Evolutionary conservation across 2,797 vertebrate genomes (phyloP).

Genomic region (Mormyrops boulengeri): DNA sequence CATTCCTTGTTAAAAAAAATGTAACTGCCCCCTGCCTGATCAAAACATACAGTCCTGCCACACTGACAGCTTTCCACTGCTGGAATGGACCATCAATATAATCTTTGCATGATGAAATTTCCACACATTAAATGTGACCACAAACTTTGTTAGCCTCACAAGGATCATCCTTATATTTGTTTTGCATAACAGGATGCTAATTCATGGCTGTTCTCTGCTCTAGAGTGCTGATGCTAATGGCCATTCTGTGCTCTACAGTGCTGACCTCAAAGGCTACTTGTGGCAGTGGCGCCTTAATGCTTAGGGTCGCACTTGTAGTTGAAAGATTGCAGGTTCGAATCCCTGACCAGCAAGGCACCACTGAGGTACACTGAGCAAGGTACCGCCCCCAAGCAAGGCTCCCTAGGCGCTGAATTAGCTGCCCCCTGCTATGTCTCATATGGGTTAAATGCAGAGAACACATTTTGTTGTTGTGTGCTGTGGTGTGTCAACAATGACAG

Average conservation of each 20-base stretch:
- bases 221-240: not conserved
- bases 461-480: too few species aligned
- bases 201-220: not conserved
- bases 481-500: too few species aligned
- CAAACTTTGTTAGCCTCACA: not conserved
- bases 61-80: not conserved
- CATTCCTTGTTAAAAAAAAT: not conserved
- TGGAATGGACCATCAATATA: not conserved
- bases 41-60: not conserved
- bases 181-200: not conserved
- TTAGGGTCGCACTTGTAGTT: too few species aligned
- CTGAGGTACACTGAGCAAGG: too few species aligned
- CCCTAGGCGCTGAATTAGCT: too few species aligned
- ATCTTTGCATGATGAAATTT: not conserved
- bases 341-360: too few species aligned
- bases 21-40: not conserved
- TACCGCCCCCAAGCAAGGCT: too few species aligned
- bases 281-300: too few species aligned
- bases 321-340: too few species aligned
- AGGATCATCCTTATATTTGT: not conserved
- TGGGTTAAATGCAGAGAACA: too few species aligned
- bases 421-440: too few species aligned
- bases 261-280: not conserved
- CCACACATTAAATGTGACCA: not conserved
- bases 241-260: not conserved